phyloP scores from a whole-genome alignment of 2,797 vertebrate species.

The Ataeniobius toweri region DNA sequence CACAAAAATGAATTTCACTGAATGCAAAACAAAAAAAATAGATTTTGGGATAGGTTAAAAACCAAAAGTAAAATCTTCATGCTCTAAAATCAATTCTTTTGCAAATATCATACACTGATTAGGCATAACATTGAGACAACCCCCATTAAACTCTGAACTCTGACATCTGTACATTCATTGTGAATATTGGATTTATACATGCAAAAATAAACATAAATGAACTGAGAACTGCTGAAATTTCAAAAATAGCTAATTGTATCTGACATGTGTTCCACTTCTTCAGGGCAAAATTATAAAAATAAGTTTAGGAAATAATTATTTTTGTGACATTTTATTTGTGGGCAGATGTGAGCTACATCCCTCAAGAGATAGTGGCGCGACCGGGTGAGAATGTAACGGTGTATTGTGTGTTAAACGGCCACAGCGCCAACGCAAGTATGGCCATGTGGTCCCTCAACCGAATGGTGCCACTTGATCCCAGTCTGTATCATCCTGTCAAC shows the following conservation, averaged over 20 bases:
- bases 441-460: slow-evolving; percentile 88
- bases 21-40: background rate
- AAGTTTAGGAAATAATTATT: background rate
- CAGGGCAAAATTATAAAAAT: background rate
- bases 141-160: too few species aligned
- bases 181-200: background rate
- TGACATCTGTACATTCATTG: background rate
- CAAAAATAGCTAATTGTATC: background rate
- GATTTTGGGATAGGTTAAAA: too few species aligned
- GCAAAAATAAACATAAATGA: background rate
- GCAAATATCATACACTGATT: too few species aligned
- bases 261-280: background rate
- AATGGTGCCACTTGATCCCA: slow-evolving; percentile 75
- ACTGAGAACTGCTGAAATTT: background rate
- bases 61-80: too few species aligned
- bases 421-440: slow-evolving; percentile 70
- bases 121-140: too few species aligned
- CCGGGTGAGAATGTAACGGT: slow-evolving; percentile 86
- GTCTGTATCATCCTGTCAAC: slow-evolving; percentile 82
- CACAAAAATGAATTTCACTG: background rate
- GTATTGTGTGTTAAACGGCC: slow-evolving; percentile 85
- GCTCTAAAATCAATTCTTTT: too few species aligned
- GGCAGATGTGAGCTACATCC: slow-evolving; percentile 86
- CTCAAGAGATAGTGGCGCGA: slow-evolving; percentile 80
- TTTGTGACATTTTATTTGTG: background rate